phyloP scores from a whole-genome alignment of 2,888 invertebrate species.

The Parnassius orleans region DNA sequence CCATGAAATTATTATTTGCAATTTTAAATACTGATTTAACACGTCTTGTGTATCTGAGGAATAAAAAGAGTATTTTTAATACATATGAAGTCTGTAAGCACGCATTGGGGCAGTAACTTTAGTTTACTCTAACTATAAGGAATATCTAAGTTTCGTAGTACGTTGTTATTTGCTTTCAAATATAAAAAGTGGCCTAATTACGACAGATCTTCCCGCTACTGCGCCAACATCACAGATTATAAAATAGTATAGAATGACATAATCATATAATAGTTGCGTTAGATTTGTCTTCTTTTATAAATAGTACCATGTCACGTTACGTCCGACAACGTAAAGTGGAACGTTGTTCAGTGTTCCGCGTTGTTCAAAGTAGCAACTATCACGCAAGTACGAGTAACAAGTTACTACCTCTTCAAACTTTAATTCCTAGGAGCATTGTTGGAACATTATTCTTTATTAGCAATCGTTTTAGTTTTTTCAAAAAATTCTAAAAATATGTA shows the following conservation, averaged over 20 bases:
- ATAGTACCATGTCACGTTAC: slow-evolving; percentile 14
- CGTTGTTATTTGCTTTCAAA: background rate
- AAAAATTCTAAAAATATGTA: too few relatives aligned
- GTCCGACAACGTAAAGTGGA: slow-evolving; percentile 36
- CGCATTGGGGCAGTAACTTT: too few relatives aligned
- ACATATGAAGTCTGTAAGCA: too few relatives aligned
- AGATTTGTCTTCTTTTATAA: slow-evolving; percentile 21
- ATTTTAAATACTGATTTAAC: too few relatives aligned
- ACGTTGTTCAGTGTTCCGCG: slow-evolving; percentile 44
- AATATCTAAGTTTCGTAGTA: too few relatives aligned
- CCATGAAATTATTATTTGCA: too few relatives aligned
- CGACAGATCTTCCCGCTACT: slow-evolving; percentile 10
- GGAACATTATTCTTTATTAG: background rate
- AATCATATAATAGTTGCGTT: slow-evolving; percentile 19
- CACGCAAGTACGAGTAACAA: slow-evolving; percentile 39
- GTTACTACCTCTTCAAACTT: background rate
- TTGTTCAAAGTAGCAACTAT: slow-evolving; percentile 37
- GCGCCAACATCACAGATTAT: slow-evolving; percentile 11
- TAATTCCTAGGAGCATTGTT: background rate
- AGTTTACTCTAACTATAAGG: too few relatives aligned
- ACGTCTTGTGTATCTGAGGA: too few relatives aligned
- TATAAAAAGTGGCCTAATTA: slow-evolving; percentile 7
- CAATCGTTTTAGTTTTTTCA: background rate
- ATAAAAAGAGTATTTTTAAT: too few relatives aligned
- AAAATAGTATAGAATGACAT: slow-evolving; percentile 19